phyloP scores from a whole-genome alignment of 1,140 invertebrate genomes.

The Melitaea cinxia region DNA sequence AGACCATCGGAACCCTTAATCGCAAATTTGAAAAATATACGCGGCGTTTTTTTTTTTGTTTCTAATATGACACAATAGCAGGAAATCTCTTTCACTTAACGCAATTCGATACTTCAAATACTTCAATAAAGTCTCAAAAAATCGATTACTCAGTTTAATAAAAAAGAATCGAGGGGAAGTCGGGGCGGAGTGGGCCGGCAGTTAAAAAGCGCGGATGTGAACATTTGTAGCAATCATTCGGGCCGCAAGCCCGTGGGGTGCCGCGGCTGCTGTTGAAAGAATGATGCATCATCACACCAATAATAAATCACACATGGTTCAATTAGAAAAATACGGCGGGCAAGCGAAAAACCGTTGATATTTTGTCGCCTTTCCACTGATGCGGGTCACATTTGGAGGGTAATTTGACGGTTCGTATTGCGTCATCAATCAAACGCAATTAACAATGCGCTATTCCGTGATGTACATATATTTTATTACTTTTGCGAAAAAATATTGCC shows the following conservation, averaged over 20 bases:
- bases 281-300: slow-evolving; percentile 80
- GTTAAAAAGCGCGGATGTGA: slow-evolving; percentile 72
- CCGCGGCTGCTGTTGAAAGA: slow-evolving; percentile 76
- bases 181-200: slow-evolving; percentile 49
- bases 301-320: slow-evolving; percentile 81
- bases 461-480: slow-evolving; percentile 24
- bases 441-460: slow-evolving; percentile 47
- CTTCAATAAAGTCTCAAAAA: slow-evolving; percentile 57
- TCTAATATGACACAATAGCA: background rate
- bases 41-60: no score
- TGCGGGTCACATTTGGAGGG: slow-evolving; percentile 56
- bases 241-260: slow-evolving; percentile 66
- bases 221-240: slow-evolving; percentile 78
- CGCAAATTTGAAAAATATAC: no score
- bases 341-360: slow-evolving; percentile 60
- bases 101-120: slow-evolving; percentile 31
- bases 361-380: slow-evolving; percentile 59
- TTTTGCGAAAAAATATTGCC: no score
- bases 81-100: slow-evolving; percentile 36
- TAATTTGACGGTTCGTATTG: slow-evolving; percentile 75
- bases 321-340: slow-evolving; percentile 78
- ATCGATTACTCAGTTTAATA: slow-evolving; percentile 75
- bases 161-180: slow-evolving; percentile 61
- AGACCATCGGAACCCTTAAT: no score
- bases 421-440: slow-evolving; percentile 74